Evolutionary conservation across 1,140 invertebrate genomes (phyloP), one percentile per base, ranked within the genome.

Genomic region (Lucilia cuprina): DNA sequence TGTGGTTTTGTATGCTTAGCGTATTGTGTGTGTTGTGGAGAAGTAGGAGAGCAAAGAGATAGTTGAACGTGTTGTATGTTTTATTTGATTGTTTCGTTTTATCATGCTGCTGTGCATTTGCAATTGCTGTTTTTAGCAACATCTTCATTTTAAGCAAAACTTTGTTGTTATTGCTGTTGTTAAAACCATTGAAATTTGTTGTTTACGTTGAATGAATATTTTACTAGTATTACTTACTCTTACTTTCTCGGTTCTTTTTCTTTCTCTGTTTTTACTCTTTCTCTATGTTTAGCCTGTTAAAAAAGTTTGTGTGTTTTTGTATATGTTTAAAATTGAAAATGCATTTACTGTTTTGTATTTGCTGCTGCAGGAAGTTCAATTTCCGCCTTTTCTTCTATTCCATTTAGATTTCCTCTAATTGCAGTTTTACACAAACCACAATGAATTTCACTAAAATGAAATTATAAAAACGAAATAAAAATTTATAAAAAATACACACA

Each of bases 341-440:
- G 75, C 75, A 78, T 78, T 78, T 78, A 78, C 75, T 41, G 34
- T n/a, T 14, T 50, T 80, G 77, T 80, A 41, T 49, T 5, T 80
- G 1, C 3, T 80, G 77, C 77, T 80, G 77, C 77, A 80, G 77
- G 77, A 80, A 80, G 77, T 80, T 80, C 77, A 80, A 80, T 80
- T 80, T 80, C 77, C 77, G 41, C 19, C 74, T 21, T 49, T 49
- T 49, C 77, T 80, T 49, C 77, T 49, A 80, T 80, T 80, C 77
- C 77, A 80, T 80, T 80, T 80, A 49, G 77, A 80, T 80, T 80
- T 80, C 77, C 77, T 80, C 41, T 80, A 80, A 80, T 80, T 80
- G 77, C 77, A 80, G 41, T 80, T 80, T 80, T 80, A 80, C 77
- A 80, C 77, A 80, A 80, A n/a, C 77, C 77, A 49, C 77, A 80